Evolutionary conservation across 37 sponge, comb jelly and placozoan genomes (phyloP).

Genomic region (Lycopodina hypogea): DNA sequence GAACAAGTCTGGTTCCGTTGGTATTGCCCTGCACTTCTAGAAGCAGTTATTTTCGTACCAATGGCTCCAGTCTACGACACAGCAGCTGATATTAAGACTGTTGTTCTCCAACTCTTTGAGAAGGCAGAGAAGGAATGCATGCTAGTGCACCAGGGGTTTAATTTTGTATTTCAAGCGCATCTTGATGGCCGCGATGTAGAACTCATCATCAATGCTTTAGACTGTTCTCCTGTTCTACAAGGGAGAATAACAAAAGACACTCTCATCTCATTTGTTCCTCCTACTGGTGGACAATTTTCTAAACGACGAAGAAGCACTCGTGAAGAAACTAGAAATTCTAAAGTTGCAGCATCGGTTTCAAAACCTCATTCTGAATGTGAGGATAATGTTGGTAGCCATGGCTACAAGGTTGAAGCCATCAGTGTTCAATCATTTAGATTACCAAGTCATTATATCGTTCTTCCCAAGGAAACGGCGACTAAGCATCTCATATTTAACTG

Average conservation of each 20-base stretch:
- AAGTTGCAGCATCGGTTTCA: constrained; percentile 4
- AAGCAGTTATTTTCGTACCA: constrained; percentile 22
- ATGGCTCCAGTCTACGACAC: neutral
- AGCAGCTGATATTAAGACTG: neutral
- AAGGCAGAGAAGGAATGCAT: constrained; percentile 1
- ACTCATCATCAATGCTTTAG: neutral
- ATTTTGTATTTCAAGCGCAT: constrained; percentile 21
- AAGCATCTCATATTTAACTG: constrained; percentile 13
- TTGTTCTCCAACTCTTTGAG: constrained; percentile 25
- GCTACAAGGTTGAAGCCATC: constrained; percentile 7
- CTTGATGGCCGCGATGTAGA: too few species aligned
- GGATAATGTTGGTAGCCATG: neutral
- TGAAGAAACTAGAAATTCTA: neutral
- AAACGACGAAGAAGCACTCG: neutral
- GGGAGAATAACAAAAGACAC: constrained; percentile 52
- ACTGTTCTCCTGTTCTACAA: constrained; percentile 37
- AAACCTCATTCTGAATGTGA: neutral
- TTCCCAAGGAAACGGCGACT: constrained; percentile 27
- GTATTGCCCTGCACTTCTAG: constrained; percentile 26
- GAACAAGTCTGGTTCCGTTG: constrained; percentile 62
- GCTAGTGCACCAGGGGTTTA: constrained; percentile 20
- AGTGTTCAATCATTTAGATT: constrained; percentile 10
- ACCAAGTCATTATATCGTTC: constrained; percentile 37
- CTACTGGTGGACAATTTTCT: neutral
- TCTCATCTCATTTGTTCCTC: constrained; percentile 38